phyloP scores from a whole-genome alignment of 1,140 invertebrate species.

The Bactericera cockerelli region DNA sequence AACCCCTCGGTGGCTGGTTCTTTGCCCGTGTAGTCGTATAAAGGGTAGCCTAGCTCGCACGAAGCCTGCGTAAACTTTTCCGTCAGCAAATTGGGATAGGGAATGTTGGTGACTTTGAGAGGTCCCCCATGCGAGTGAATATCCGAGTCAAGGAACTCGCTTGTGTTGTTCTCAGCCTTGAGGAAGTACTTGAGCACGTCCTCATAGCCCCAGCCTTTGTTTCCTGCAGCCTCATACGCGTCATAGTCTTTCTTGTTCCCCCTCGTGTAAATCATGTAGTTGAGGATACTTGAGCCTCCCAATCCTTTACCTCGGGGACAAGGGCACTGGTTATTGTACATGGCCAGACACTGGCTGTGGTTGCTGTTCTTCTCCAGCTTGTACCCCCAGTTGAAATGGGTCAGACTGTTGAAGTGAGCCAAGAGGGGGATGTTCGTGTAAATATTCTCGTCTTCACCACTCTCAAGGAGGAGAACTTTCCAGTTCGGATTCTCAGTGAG shows the following conservation, averaged over 20 bases:
- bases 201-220: constrained; percentile 70
- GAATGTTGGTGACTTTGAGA: constrained; percentile 45
- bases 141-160: constrained; percentile 30
- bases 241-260: constrained; percentile 54
- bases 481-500: constrained; percentile 33
- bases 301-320: constrained; percentile 28
- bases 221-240: constrained; percentile 54
- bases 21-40: constrained; percentile 39
- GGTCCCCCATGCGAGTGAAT: constrained; percentile 50
- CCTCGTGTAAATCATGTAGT: constrained; percentile 65
- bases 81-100: constrained; percentile 40
- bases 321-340: constrained; percentile 17
- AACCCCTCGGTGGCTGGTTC: constrained; percentile 36
- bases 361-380: constrained; percentile 42
- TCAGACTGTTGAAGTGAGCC: constrained; percentile 37
- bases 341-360: constrained; percentile 32
- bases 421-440: constrained; percentile 47
- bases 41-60: constrained; percentile 33
- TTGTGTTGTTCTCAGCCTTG: constrained; percentile 51
- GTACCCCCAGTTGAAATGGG: constrained; percentile 51
- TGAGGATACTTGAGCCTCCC: constrained; percentile 59
- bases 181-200: constrained; percentile 68
- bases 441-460: constrained; percentile 48
- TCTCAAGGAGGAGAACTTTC: constrained; percentile 38
- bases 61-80: constrained; percentile 37